phyloP scores from a whole-genome alignment of 2,888 invertebrate species.

The Macrophya alboannulata region DNA sequence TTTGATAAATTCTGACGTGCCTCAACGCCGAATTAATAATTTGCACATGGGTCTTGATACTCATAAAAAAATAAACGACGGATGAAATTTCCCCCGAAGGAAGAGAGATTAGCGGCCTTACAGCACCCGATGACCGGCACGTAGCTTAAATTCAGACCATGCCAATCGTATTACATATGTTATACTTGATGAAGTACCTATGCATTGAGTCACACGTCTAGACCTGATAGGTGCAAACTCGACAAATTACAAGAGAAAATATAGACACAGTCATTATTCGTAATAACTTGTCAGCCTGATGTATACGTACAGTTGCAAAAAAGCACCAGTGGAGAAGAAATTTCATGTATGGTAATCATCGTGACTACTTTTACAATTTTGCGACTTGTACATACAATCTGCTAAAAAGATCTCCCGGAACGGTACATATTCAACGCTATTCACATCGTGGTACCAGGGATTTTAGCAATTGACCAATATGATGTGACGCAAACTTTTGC shows the following conservation, averaged over 20 bases:
- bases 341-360: background rate
- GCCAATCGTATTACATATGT: background rate
- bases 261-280: background rate
- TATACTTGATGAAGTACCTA: constrained; percentile 12
- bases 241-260: background rate
- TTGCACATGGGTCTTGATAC: background rate
- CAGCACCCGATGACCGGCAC: background rate
- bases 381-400: background rate
- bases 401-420: background rate
- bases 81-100: background rate
- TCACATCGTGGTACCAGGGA: background rate
- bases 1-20: background rate
- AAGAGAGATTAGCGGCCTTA: background rate
- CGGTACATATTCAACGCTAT: background rate
- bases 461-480: background rate
- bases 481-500: background rate
- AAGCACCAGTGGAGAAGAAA: background rate
- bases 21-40: background rate
- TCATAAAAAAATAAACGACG: background rate
- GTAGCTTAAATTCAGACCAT: background rate
- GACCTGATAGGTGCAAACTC: background rate
- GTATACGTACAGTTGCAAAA: background rate
- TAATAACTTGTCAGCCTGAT: background rate
- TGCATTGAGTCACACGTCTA: background rate
- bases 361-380: background rate